Evolutionary conservation across 2,113 vertebrate genomes (phyloP), one percentile per base, ranked within the genome.

Genomic region (Psittacula cyanocephala): DNA sequence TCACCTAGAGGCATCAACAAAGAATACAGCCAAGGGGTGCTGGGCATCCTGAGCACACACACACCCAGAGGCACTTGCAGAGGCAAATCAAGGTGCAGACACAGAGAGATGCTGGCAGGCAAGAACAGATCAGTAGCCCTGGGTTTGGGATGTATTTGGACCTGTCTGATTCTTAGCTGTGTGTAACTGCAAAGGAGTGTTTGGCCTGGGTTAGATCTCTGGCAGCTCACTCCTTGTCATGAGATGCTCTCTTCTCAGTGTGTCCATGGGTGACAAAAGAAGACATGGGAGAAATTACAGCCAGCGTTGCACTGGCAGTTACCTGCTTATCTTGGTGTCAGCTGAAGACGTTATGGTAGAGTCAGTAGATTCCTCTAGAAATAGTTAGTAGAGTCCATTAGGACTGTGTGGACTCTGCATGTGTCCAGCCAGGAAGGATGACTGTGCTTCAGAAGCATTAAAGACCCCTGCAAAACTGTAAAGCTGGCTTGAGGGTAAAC

Each of bases 1-100:
- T 96, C 93, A 96, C 79, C 90, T 95, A 95, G 88, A 96, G 96
- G 93, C 69, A 93, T 37, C 65, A 57, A 47, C 88, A 81, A 86
- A 92, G 88, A 96, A 91, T 94, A 95, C 90, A 95, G 65, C 79
- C 50, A 17, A 13, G 57, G 81, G 91, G 89, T 77, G 94, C 83
- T 80, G 70, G 53, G 57, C 60, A 47, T 60, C 82, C 50, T 50
- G 57, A 53, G 50, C 62, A 13, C 39, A 10, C 16, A 0, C 0
- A 1, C 2, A 7, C 29, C 67, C n/a, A 16, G 57, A n/a, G 74
- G 33, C 23, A 35, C 24, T 31, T 70, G 35, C 25, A 37, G 68
- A 29, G 49, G 28, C 63, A 77, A 57, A 50, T 43, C 33, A 13
- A 53, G 43, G n/a, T 41, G 39, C 28, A 41, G 49, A 6, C 28